A percentile compares a stretch with the other conserved stretches of the same genome.
phyloP scores from a whole-genome alignment of 2,113 vertebrate genomes.

The Salvelinus namaycush region DNA sequence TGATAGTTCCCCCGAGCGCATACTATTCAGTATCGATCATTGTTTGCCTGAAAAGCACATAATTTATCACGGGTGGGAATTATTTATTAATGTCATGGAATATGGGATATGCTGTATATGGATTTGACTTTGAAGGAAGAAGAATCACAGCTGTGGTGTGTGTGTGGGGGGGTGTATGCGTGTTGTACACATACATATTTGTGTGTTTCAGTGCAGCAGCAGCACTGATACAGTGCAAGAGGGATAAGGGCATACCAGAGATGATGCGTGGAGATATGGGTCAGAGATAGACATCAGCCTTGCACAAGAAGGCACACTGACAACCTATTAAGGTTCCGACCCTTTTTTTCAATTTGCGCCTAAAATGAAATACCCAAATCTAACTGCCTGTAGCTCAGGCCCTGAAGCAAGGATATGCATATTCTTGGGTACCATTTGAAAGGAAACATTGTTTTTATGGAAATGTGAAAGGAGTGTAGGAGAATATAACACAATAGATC shows the following conservation, averaged over 20 bases:
- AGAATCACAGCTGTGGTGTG: not conserved
- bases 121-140: not conserved
- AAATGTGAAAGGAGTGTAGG: too few relatives aligned
- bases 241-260: not conserved
- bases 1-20: slow-evolving; percentile 1
- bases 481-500: too few relatives aligned
- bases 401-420: too few relatives aligned
- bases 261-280: not conserved
- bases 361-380: not conserved
- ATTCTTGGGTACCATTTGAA: too few relatives aligned
- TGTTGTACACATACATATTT: not conserved
- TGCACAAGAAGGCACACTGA: not conserved
- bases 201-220: too few relatives aligned
- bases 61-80: not conserved
- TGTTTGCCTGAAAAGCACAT: slow-evolving; percentile 11
- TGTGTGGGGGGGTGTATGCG: slow-evolving; percentile 6
- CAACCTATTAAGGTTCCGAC: not conserved
- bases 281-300: not conserved
- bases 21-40: not conserved
- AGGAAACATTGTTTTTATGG: too few relatives aligned
- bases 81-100: not conserved
- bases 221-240: not conserved
- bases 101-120: not conserved
- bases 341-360: not conserved
- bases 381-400: too few relatives aligned